Percentiles rank a stretch among this genome's conserved stretches.
phyloP scores from a whole-genome alignment of 1,140 invertebrate genomes.

The Nylanderia fulva region DNA sequence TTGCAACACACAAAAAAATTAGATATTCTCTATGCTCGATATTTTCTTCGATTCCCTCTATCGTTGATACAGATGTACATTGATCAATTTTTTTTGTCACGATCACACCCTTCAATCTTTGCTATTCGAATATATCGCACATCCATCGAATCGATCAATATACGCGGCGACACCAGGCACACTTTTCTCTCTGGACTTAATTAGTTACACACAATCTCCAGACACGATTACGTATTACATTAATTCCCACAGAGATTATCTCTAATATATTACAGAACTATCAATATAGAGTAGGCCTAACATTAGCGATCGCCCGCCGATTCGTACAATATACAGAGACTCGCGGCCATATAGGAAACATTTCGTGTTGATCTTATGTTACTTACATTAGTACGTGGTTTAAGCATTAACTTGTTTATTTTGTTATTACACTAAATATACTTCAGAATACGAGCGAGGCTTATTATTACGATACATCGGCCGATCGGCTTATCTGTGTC shows the following conservation, averaged over 20 bases:
- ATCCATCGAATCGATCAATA: slow-evolving; percentile 6
- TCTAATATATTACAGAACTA: slow-evolving; percentile 71
- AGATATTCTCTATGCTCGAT: background rate
- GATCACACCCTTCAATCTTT: slow-evolving; percentile 1
- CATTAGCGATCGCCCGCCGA: slow-evolving; percentile 52
- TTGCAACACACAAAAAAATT: slow-evolving; percentile 14
- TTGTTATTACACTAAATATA: slow-evolving; percentile 80
- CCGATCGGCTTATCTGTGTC: slow-evolving; percentile 30
- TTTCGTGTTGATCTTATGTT: slow-evolving; percentile 74
- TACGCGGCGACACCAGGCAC: slow-evolving; percentile 6
- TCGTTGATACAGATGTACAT: slow-evolving; percentile 60
- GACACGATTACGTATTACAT: slow-evolving; percentile 41
- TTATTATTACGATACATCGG: slow-evolving; percentile 79
- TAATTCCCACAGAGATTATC: slow-evolving; percentile 31
- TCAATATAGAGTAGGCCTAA: slow-evolving; percentile 69
- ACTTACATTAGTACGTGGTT: slow-evolving; percentile 71
- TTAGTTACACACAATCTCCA: slow-evolving; percentile 43
- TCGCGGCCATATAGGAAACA: slow-evolving; percentile 75
- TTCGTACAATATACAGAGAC: slow-evolving; percentile 70
- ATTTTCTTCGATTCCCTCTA: background rate
- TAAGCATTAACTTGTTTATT: slow-evolving; percentile 78
- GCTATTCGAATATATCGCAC: slow-evolving; percentile 18
- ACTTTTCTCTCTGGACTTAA: slow-evolving; percentile 21
- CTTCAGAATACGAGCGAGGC: slow-evolving; percentile 82
- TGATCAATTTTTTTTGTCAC: background rate